Conservation (phyloP, 2,113 vertebrate genomes). For the Phrynocephalus versicolor region DNA sequence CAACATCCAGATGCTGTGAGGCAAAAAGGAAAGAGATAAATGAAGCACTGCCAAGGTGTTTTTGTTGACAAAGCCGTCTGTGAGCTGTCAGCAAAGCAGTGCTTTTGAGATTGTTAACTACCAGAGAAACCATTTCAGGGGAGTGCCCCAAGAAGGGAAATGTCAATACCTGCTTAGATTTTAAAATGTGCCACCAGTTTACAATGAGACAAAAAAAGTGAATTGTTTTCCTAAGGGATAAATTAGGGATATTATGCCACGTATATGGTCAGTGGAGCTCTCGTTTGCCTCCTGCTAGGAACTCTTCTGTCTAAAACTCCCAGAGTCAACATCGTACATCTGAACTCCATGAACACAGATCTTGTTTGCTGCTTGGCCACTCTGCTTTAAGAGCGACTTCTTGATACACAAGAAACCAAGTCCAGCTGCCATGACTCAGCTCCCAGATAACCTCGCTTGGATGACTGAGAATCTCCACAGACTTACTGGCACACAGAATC, state of each 20-base stretch:
- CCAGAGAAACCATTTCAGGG: not conserved
- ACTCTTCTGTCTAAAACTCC: not conserved
- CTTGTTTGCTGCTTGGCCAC: fast-evolving
- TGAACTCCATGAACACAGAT: not conserved
- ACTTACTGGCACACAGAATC: no score
- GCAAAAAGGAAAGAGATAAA: not conserved
- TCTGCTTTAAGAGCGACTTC: not conserved
- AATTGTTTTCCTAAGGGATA: not conserved
- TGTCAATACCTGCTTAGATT: not conserved
- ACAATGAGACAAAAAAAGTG: not conserved
- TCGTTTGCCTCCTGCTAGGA: not conserved
- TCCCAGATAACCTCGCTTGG: no score
- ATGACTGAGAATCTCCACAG: no score
- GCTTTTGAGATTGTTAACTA: not conserved
- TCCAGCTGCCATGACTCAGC: no score
- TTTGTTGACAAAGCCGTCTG: not conserved
- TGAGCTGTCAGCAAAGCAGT: not conserved
- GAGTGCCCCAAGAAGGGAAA: not conserved
- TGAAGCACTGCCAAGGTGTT: fast-evolving
- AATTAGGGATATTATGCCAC: not conserved
- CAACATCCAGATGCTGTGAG: not conserved
- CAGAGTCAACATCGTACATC: not conserved
- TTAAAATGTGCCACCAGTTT: not conserved
- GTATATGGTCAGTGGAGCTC: not conserved
- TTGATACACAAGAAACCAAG: no score